Evolutionary conservation across 2,888 invertebrate genomes (phyloP).

Genomic region (Torymus texanus): DNA sequence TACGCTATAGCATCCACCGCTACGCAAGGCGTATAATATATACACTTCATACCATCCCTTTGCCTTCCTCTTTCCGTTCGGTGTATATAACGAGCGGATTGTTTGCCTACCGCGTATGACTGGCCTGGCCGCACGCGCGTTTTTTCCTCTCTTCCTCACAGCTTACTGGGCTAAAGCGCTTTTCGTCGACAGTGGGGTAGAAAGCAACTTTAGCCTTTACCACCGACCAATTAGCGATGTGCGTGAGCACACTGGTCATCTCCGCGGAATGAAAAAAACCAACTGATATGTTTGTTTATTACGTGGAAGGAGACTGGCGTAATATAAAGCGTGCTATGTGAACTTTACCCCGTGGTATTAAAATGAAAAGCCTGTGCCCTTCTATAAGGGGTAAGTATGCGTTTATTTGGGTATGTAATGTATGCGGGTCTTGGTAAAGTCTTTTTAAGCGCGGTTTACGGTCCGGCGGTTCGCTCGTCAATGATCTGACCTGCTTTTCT

Average conservation of each 20-base stretch:
- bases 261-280: not conserved
- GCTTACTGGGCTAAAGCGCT: conserved; percentile 46
- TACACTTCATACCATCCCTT: not conserved
- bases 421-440: too few relatives aligned
- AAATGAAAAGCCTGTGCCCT: conserved; percentile 7
- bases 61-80: not conserved
- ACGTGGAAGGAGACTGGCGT: not conserved
- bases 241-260: not conserved
- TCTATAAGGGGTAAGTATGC: too few relatives aligned
- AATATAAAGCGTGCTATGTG: not conserved
- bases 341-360: not conserved
- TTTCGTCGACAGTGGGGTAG: conserved; percentile 6
- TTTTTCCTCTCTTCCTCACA: not conserved
- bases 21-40: not conserved
- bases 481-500: too few relatives aligned
- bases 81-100: conserved; percentile 49
- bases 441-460: too few relatives aligned
- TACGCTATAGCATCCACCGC: not conserved
- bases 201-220: conserved; percentile 23
- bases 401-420: too few relatives aligned
- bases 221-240: conserved; percentile 52
- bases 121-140: not conserved
- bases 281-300: not conserved
- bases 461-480: too few relatives aligned
- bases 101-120: conserved; percentile 27